Conservation (phyloP, 2,113 vertebrate genomes). For the Stegastes partitus region DNA sequence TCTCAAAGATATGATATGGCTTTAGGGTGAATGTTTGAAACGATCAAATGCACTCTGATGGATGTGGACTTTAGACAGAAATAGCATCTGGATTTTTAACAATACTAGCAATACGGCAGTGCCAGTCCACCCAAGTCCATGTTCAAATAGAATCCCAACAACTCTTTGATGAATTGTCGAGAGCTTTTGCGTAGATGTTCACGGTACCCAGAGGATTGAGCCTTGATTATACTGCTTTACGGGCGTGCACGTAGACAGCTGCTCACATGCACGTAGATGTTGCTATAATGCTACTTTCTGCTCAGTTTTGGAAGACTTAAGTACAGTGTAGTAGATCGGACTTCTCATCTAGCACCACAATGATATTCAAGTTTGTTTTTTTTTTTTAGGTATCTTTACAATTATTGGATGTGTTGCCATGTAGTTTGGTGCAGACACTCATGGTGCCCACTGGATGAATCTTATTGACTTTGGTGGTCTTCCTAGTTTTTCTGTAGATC, state of each 20-base stretch:
- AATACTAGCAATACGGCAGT: too few relatives aligned
- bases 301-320: too few relatives aligned
- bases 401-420: too few relatives aligned
- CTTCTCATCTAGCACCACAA: background rate
- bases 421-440: too few relatives aligned
- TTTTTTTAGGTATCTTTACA: too few relatives aligned
- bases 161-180: background rate
- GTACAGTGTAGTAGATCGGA: background rate
- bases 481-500: too few relatives aligned
- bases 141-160: background rate
- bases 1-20: background rate
- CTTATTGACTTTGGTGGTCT: too few relatives aligned
- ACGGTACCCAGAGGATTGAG: background rate
- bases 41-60: background rate
- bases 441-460: too few relatives aligned
- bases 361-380: background rate
- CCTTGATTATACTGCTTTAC: too few relatives aligned
- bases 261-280: too few relatives aligned
- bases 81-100: background rate
- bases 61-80: background rate
- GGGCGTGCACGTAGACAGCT: too few relatives aligned
- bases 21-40: background rate
- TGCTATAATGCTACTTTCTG: too few relatives aligned
- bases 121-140: background rate
- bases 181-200: background rate